Conservation (phyloP, 2,888 invertebrate genomes). For the Microchrysa polita region DNA sequence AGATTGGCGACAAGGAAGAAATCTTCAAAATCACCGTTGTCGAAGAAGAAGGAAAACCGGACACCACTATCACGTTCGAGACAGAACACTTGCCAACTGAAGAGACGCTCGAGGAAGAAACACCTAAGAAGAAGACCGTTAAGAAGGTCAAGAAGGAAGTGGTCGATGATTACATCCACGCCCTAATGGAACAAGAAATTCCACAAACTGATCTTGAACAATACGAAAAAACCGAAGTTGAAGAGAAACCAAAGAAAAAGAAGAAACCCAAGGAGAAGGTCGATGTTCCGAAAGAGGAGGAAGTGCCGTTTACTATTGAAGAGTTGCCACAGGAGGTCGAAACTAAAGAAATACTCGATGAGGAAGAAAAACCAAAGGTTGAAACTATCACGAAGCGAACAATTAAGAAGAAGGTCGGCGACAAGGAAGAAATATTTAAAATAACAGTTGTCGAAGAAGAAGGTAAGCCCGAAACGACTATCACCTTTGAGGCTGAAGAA, state of each 20-base stretch:
- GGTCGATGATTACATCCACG: conserved; percentile 62
- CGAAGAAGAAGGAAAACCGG: conserved; percentile 57
- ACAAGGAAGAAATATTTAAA: conserved; percentile 61
- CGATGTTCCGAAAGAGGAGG: conserved; percentile 57
- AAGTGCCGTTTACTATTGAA: conserved; percentile 57
- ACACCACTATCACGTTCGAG: conserved; percentile 57
- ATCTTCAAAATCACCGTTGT: conserved; percentile 61
- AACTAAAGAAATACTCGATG: conserved; percentile 59
- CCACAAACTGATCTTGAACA: conserved; percentile 63
- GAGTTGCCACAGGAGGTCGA: conserved; percentile 63
- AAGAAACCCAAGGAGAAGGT: conserved; percentile 50
- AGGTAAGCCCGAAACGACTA: conserved; percentile 20
- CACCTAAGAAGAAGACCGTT: conserved; percentile 54
- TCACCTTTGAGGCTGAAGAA: conserved; percentile 55
- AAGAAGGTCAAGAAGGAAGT: conserved; percentile 59
- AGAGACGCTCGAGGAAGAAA: conserved; percentile 41
- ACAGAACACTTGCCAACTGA: conserved; percentile 56
- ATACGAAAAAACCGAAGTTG: conserved; percentile 61
- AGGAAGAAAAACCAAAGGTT: conserved; percentile 61
- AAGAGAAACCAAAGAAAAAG: conserved; percentile 60
- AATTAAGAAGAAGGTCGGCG: conserved; percentile 62
- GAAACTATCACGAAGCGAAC: conserved; percentile 63
- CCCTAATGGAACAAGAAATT: conserved; percentile 62
- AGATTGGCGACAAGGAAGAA: conserved; percentile 62
- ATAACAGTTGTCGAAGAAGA: conserved; percentile 60